These are phyloP conservation scores for Cricetomys ansorgei DNA, from an alignment of 2,113 vertebrate genomes.

Conservation along the genomic window DNA sequence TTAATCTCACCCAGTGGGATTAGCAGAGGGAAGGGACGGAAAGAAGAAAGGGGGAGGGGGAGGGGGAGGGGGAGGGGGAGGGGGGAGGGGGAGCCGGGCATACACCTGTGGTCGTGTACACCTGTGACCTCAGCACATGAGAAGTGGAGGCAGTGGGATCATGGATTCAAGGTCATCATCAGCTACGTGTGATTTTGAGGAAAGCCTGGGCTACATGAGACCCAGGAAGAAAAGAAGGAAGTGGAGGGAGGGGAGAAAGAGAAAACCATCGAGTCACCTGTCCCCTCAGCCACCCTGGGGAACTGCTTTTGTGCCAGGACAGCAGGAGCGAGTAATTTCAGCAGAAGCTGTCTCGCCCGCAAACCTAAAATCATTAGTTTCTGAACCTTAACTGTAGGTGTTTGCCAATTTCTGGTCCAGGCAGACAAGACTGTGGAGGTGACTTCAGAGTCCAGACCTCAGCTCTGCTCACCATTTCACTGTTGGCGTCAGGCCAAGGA, in stretches of 20 bases:
- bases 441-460: not conserved
- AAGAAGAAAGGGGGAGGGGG: not conserved
- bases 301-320: not conserved
- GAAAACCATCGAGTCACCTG: not conserved
- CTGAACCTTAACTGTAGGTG: not conserved
- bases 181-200: not conserved
- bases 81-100: too few relatives aligned
- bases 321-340: not conserved
- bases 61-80: not conserved
- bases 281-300: not conserved
- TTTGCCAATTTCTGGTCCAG: not conserved
- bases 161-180: not conserved
- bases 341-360: conserved; percentile 15
- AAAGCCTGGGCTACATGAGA: not conserved
- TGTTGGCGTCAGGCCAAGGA: not conserved
- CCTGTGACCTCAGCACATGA: not conserved
- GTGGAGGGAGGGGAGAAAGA: too few relatives aligned
- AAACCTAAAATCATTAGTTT: not conserved
- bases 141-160: not conserved
- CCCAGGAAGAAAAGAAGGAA: not conserved
- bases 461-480: not conserved
- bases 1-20: too few relatives aligned
- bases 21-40: not conserved
- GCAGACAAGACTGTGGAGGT: not conserved
- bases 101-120: too few relatives aligned